These are phyloP conservation scores for Tringa solitaria DNA, from an alignment of 2,113 vertebrate species.

Conservation along the genomic window DNA sequence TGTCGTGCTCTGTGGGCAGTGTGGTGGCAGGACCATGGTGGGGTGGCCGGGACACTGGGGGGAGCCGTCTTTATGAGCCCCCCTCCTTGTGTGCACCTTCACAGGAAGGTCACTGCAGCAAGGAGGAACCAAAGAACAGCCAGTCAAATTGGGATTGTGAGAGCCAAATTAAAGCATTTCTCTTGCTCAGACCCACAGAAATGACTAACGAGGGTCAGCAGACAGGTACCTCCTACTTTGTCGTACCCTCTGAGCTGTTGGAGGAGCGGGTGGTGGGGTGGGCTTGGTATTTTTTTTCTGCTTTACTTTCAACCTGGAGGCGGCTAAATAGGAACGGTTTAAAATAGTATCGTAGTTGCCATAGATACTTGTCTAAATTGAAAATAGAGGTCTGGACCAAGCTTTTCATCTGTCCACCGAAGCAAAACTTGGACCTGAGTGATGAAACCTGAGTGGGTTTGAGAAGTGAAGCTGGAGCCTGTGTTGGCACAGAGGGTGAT, in stretches of 20 bases:
- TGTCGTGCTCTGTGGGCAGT: not conserved
- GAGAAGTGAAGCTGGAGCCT: not conserved
- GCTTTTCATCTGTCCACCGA: not conserved
- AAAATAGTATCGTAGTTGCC: not conserved
- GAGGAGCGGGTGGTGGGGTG: not conserved
- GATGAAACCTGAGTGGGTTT: not conserved
- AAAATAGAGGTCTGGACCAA: not conserved
- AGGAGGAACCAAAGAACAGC: not conserved
- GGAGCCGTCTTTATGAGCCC: accelerated
- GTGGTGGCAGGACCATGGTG: not conserved
- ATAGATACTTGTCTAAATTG: not conserved
- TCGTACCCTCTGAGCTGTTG: accelerated
- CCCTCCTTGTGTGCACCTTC: not conserved
- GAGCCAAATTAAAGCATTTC: not conserved
- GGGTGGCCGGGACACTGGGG: not conserved
- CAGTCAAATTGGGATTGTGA: not conserved
- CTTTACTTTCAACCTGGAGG: not conserved
- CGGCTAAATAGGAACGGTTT: not conserved
- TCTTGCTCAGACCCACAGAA: not conserved
- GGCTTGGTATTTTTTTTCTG: not conserved
- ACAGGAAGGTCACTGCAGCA: not conserved
- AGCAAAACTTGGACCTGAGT: not conserved
- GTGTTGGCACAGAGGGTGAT: not conserved
- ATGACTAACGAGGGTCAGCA: not conserved
- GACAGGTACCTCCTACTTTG: not conserved